Percentiles rank a stretch among this genome's conserved stretches.
phyloP scores from a whole-genome alignment of 2,797 vertebrate species.

The Antrozous pallidus region DNA sequence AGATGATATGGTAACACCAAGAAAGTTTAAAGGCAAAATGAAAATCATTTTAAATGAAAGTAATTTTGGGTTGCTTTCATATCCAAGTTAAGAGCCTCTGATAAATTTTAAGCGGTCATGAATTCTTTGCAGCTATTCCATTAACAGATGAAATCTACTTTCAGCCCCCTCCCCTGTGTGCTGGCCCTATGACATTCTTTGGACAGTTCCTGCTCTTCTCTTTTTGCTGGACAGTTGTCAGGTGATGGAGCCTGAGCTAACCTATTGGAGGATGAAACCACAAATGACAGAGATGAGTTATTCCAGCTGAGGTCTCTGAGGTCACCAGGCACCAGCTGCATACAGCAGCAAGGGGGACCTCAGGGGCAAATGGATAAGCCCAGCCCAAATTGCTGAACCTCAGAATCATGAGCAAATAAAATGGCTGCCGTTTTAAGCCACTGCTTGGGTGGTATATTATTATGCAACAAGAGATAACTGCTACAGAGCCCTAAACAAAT shows the following conservation, averaged over 20 bases:
- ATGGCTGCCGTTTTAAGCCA: conserved; percentile 17
- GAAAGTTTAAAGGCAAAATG: conserved; percentile 25
- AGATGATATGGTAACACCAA: not conserved
- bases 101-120: not conserved
- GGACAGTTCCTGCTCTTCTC: not conserved
- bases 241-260: not conserved
- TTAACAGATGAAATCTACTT: not conserved
- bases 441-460: not conserved
- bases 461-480: not conserved
- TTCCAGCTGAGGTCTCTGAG: not conserved
- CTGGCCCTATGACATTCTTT: not conserved
- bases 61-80: conserved; percentile 29
- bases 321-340: not conserved
- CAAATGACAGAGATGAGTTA: not conserved
- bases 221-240: not conserved
- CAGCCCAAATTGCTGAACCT: not conserved
- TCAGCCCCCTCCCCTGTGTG: not conserved
- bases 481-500: conserved; percentile 1
- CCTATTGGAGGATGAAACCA: not conserved
- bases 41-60: conserved; percentile 20
- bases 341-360: not conserved
- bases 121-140: not conserved
- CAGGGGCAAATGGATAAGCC: not conserved
- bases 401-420: conserved; percentile 25
- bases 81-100: not conserved